These are phyloP conservation scores for Ibycter americanus DNA, from an alignment of 2,797 vertebrate species.

Conservation along the genomic window DNA sequence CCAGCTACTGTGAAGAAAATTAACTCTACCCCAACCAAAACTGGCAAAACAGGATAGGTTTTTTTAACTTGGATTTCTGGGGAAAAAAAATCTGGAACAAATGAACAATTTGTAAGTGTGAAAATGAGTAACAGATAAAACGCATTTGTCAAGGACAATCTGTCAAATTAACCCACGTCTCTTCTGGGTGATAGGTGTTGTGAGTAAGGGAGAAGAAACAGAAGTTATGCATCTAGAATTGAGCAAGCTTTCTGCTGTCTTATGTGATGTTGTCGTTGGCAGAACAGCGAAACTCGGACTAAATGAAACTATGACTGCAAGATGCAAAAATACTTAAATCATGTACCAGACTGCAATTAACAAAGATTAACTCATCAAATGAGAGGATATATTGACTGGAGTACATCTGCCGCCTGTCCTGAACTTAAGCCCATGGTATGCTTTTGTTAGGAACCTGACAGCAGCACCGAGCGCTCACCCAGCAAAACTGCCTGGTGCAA, in stretches of 20 bases:
- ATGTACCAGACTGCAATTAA: not conserved
- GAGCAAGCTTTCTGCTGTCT: not conserved
- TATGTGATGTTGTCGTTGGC: not conserved
- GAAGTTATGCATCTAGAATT: not conserved
- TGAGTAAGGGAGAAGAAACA: not conserved
- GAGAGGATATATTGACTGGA: not conserved
- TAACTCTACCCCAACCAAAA: not conserved
- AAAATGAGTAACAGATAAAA: conserved; percentile 21
- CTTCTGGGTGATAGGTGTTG: not conserved
- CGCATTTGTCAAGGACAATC: not conserved
- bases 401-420: not conserved
- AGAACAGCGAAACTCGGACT: not conserved
- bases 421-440: accelerated
- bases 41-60: not conserved
- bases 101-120: not conserved
- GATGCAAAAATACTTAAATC: not conserved
- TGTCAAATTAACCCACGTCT: not conserved
- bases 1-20: too few relatives aligned
- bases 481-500: not conserved
- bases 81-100: not conserved
- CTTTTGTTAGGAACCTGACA: accelerated
- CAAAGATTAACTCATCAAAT: not conserved
- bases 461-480: not conserved
- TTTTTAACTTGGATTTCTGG: not conserved
- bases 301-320: not conserved